phyloP scores from a whole-genome alignment of 1,140 invertebrate species.

The Phthorimaea operculella region DNA sequence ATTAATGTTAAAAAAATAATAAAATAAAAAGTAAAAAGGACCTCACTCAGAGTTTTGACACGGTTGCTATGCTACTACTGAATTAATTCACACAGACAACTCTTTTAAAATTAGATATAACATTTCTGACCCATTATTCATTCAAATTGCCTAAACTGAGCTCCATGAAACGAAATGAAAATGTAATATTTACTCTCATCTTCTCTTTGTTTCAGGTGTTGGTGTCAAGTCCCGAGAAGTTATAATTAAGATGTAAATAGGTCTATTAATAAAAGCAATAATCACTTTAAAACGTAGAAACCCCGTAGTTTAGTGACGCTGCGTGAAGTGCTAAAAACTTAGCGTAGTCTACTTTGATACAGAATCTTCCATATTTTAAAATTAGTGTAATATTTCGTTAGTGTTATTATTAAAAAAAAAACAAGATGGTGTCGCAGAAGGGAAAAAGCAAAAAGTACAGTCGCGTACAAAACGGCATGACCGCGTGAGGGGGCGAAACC shows the following conservation, averaged over 20 bases:
- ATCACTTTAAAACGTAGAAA: conserved; percentile 41
- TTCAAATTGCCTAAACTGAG: too few species aligned
- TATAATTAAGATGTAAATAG: conserved; percentile 20
- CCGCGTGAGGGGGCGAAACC: neutral
- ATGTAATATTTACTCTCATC: neutral
- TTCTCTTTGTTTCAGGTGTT: conserved; percentile 47
- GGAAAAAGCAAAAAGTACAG: conserved; percentile 13
- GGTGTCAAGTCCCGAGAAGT: neutral
- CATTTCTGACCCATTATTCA: too few species aligned
- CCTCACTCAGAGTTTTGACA: too few species aligned
- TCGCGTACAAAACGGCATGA: neutral
- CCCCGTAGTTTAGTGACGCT: conserved; percentile 44
- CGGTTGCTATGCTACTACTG: too few species aligned
- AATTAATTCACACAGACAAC: too few species aligned
- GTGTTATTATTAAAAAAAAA: conserved; percentile 11
- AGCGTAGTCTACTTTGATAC: conserved; percentile 26
- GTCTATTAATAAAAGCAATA: conserved; percentile 59
- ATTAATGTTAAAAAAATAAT: too few species aligned
- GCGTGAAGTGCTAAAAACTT: conserved; percentile 42
- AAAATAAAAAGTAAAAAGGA: too few species aligned
- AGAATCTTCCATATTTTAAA: conserved; percentile 45
- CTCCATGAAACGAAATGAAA: too few species aligned
- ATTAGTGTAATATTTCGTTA: conserved; percentile 17
- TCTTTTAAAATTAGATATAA: too few species aligned
- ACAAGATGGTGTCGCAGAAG: neutral